phyloP scores from a whole-genome alignment of 2,797 vertebrate species.

The Tympanoctomys barrerae region DNA sequence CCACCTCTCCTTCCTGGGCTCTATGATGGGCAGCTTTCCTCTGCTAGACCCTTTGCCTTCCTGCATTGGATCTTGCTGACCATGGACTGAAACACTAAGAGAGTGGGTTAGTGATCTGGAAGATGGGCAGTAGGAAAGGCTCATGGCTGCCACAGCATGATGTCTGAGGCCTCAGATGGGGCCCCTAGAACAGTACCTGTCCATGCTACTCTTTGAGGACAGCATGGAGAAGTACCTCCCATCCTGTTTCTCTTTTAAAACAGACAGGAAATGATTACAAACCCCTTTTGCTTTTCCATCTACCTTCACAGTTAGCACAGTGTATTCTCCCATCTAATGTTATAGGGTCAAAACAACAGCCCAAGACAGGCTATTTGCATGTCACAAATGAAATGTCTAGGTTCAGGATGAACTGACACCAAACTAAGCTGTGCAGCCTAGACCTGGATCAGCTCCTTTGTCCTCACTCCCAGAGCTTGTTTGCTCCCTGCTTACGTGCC shows the following conservation, averaged over 20 bases:
- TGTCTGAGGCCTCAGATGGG: not conserved
- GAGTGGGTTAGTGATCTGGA: not conserved
- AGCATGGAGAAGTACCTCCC: not conserved
- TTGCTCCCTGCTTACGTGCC: not conserved
- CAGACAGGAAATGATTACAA: not conserved
- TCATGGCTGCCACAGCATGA: not conserved
- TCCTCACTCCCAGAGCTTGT: not conserved
- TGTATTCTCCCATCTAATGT: not conserved
- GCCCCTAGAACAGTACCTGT: not conserved
- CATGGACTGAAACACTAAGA: not conserved
- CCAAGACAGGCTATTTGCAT: not conserved
- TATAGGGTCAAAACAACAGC: not conserved
- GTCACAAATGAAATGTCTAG: not conserved
- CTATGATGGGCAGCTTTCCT: not conserved
- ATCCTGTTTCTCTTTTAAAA: not conserved
- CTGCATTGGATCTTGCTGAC: not conserved
- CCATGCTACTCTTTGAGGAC: not conserved
- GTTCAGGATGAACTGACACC: not conserved
- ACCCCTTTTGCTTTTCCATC: not conserved
- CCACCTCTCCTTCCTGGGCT: not conserved
- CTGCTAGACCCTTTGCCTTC: not conserved
- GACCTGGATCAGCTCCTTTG: not conserved
- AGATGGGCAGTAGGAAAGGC: not conserved
- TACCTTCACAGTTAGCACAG: not conserved
- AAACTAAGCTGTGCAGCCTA: not conserved